Conservation (phyloP, 2,888 invertebrate species). For the Callinectes sapidus region DNA sequence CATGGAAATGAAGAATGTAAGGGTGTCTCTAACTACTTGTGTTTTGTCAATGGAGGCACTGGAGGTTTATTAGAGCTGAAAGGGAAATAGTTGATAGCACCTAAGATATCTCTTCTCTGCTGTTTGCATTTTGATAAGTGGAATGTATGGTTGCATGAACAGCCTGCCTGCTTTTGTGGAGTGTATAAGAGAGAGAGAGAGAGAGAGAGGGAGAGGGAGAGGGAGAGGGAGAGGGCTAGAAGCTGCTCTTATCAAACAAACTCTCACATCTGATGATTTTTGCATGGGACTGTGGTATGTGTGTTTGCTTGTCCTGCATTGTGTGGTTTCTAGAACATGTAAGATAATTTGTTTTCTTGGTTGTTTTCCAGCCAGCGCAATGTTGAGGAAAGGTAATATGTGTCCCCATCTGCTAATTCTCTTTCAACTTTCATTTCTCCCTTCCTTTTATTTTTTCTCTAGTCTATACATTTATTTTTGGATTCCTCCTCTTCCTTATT, state of each 20-base stretch:
- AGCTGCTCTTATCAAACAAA: neutral
- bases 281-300: neutral
- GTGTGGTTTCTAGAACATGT: neutral
- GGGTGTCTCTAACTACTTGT: neutral
- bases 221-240: too few species aligned
- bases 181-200: neutral
- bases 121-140: neutral
- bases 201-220: too few species aligned
- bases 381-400: constrained; percentile 18
- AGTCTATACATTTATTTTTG: neutral
- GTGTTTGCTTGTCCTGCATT: constrained; percentile 9
- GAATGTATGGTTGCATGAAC: neutral
- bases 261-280: neutral
- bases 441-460: neutral
- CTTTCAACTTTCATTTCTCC: neutral
- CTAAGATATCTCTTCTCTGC: neutral
- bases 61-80: neutral
- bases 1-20: neutral
- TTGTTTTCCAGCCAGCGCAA: constrained; percentile 3
- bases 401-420: neutral
- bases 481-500: neutral
- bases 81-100: neutral
- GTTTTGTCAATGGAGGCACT: neutral
- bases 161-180: neutral
- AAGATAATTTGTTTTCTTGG: neutral